Evolutionary conservation across 2,797 vertebrate genomes (phyloP), one percentile per base, ranked within the genome.

Genomic region (Spatula clypeata): DNA sequence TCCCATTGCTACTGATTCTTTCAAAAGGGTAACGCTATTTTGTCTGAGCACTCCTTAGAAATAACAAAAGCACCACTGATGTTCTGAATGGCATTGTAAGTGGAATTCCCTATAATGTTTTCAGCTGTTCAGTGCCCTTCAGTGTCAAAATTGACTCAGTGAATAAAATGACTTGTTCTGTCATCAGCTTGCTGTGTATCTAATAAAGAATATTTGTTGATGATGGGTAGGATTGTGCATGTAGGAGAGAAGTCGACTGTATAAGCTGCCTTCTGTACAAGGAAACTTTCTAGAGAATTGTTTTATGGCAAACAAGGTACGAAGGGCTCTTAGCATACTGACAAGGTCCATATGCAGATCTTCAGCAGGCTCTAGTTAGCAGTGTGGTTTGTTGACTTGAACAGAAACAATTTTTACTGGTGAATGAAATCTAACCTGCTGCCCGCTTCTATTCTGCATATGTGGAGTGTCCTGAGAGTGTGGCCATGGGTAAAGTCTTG

Each of bases 141-240:
- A 5, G 4, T 94, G 82, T 94, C 90, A 85, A 87, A 94, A 76
- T 17, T 57, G 77, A 74, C 26, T 62, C 60, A 45, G 36, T 90
- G 71, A 95, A 94, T 94, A 95, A 94, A 96, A 93, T 34, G 21
- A 45, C 40, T 91, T 90, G 21, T 51, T 96, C 64, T 74, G 36
- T 82, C 55, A 64, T 75, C 55, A 92, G 34, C 51, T 90, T 82
- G 32, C 67, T 57, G 29, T 92, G 60, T 72, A 88, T 92, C 83
- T 87, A 58, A 79, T 88, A 71, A 88, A 87, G 83, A 91, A 24
- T 76, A 31, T 44, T 76, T 87, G 23, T 88, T 94, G 75, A 8
- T 64, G 38, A 71, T 82, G 76, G 69, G 60, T 54, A 69, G 64
- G 53, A 32, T 6, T 29, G 44, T 75, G 64, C 47, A 20, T 70